phyloP scores from a whole-genome alignment of 2,113 vertebrate species.

The Peromyscus maniculatus region DNA sequence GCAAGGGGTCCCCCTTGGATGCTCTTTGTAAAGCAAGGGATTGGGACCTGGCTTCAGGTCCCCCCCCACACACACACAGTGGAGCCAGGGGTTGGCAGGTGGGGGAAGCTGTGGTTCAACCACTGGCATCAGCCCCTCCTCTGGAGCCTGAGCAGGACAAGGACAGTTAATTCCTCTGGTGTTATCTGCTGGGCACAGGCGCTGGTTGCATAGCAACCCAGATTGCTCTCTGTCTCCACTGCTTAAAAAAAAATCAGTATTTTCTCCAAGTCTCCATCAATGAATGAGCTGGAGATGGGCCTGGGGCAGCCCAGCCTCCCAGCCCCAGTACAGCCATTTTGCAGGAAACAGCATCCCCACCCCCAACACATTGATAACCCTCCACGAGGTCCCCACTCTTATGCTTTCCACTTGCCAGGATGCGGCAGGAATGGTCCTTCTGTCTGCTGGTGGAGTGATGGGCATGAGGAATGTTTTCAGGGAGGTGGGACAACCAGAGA shows the following conservation, averaged over 20 bases:
- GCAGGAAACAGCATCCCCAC: background rate
- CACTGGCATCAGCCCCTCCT: conserved; percentile 86
- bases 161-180: conserved; percentile 86
- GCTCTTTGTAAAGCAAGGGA: background rate
- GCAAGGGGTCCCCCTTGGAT: background rate
- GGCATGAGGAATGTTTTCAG: background rate
- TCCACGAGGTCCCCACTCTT: background rate
- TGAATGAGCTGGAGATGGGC: conserved; percentile 80
- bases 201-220: conserved; percentile 90
- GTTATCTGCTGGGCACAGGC: conserved; percentile 92
- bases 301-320: conserved; percentile 29
- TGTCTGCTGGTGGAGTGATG: too few relatives aligned
- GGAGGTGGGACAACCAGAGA: background rate
- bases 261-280: conserved; percentile 83
- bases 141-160: conserved; percentile 86
- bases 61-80: conserved; percentile 52
- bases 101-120: conserved; percentile 75
- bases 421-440: background rate
- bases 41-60: conserved; percentile 25
- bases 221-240: conserved; percentile 79
- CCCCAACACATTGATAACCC: background rate
- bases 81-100: conserved; percentile 55
- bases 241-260: conserved; percentile 78
- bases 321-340: background rate
- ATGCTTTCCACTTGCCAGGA: background rate